Evolutionary conservation across 2,113 vertebrate genomes (phyloP).

Genomic region (Corythaixoides concolor): DNA sequence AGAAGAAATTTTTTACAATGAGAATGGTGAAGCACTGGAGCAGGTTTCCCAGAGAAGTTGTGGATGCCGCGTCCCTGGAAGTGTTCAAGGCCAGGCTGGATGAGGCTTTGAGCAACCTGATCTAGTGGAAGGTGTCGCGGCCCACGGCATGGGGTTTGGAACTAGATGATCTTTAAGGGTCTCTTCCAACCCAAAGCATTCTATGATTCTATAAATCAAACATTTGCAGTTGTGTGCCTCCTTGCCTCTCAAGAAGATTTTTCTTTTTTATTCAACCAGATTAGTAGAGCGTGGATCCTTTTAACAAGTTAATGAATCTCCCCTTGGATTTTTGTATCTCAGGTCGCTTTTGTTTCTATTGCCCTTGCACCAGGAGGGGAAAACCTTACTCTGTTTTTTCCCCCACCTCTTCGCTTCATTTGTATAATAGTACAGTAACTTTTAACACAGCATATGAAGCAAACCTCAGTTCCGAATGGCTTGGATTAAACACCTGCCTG

Average conservation of each 20-base stretch:
- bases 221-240: background rate
- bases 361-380: background rate
- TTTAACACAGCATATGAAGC: background rate
- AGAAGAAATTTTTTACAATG: too few relatives aligned
- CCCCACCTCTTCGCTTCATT: background rate
- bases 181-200: too few relatives aligned
- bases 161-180: too few relatives aligned
- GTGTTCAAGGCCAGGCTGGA: too few relatives aligned
- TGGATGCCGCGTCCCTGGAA: too few relatives aligned
- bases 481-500: background rate
- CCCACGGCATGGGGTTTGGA: too few relatives aligned
- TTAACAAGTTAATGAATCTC: background rate
- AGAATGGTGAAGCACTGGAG: too few relatives aligned
- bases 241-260: background rate
- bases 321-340: background rate
- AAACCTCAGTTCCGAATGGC: background rate
- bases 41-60: too few relatives aligned
- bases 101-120: too few relatives aligned
- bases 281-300: background rate
- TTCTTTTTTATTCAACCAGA: background rate
- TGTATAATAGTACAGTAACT: background rate
- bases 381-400: background rate
- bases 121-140: too few relatives aligned
- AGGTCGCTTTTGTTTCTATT: background rate
- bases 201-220: background rate